phyloP scores from a whole-genome alignment of 2,888 invertebrate species.

The Drosophila cognata region DNA sequence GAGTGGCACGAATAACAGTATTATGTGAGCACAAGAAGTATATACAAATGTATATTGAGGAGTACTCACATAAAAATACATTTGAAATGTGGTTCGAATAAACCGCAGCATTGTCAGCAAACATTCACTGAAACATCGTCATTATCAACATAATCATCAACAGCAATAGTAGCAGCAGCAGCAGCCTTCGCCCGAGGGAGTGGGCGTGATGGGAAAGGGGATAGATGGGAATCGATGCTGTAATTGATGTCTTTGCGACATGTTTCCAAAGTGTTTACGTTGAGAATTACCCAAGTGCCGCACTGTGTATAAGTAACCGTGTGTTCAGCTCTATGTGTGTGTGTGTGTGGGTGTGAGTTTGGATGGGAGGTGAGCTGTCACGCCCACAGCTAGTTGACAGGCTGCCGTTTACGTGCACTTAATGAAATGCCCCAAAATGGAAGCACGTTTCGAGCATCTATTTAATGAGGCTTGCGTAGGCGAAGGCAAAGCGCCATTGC shows the following conservation, averaged over 20 bases:
- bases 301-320: slow-evolving; percentile 46
- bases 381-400: slow-evolving; percentile 73
- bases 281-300: slow-evolving; percentile 75
- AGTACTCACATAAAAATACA: slow-evolving; percentile 70
- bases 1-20: not conserved
- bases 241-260: slow-evolving; percentile 84
- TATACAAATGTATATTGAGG: slow-evolving; percentile 12
- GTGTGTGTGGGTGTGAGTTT: slow-evolving; percentile 2
- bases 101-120: slow-evolving; percentile 74
- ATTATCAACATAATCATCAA: slow-evolving; percentile 54
- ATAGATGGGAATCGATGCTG: slow-evolving; percentile 67
- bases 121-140: slow-evolving; percentile 75
- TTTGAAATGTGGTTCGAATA: slow-evolving; percentile 69
- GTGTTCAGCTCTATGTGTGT: not conserved
- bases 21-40: not conserved
- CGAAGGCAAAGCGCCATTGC: slow-evolving; percentile 40
- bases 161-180: not conserved
- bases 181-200: slow-evolving; percentile 22
- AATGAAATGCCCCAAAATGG: slow-evolving; percentile 80
- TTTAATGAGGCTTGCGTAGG: slow-evolving; percentile 74
- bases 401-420: slow-evolving; percentile 78
- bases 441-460: slow-evolving; percentile 78
- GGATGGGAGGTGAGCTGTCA: slow-evolving; percentile 35
- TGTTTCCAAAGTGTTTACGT: slow-evolving; percentile 81
- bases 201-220: slow-evolving; percentile 7